phyloP scores from a whole-genome alignment of 35 echinoderm and acorn worm species.

The Heliocidaris erythrogramma region DNA sequence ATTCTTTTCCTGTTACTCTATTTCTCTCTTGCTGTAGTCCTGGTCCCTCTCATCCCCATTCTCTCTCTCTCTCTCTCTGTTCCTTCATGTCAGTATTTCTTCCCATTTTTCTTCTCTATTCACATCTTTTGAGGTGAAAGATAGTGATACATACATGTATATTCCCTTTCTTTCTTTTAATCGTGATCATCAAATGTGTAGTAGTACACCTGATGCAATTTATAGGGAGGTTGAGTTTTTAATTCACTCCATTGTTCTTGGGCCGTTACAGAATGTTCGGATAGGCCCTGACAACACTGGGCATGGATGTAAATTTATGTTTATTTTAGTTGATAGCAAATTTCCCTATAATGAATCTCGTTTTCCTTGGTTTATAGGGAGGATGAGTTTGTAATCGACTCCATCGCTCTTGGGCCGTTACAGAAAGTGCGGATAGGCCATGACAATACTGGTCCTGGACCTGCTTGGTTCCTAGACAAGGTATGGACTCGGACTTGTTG shows the following conservation, averaged over 20 bases:
- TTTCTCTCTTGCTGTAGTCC: too few relatives aligned
- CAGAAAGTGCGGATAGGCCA: constrained; percentile 91
- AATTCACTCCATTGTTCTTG: constrained; percentile 64
- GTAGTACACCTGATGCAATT: neutral
- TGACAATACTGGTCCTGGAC: constrained; percentile 86
- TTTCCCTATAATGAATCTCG: neutral
- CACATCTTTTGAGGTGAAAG: too few relatives aligned
- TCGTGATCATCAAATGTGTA: too few relatives aligned
- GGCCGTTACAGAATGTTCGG: constrained; percentile 75
- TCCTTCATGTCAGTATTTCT: neutral
- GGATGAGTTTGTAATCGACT: constrained; percentile 83
- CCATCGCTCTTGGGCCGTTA: constrained; percentile 66
- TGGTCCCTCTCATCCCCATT: too few relatives aligned
- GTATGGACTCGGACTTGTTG: constrained; percentile 10
- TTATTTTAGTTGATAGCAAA: too few relatives aligned
- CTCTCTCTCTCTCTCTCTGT: neutral
- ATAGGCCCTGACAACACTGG: constrained; percentile 90
- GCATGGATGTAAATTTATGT: neutral
- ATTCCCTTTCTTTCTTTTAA: too few relatives aligned
- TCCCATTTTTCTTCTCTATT: neutral
- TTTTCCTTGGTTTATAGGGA: constrained; percentile 66
- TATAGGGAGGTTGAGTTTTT: constrained; percentile 82
- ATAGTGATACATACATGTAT: too few relatives aligned
- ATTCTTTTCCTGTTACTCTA: too few relatives aligned
- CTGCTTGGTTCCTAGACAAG: constrained; percentile 90